Base-by-base conservation (phyloP, 2,113 vertebrate species). In the Ciconia boyciana region DNA sequence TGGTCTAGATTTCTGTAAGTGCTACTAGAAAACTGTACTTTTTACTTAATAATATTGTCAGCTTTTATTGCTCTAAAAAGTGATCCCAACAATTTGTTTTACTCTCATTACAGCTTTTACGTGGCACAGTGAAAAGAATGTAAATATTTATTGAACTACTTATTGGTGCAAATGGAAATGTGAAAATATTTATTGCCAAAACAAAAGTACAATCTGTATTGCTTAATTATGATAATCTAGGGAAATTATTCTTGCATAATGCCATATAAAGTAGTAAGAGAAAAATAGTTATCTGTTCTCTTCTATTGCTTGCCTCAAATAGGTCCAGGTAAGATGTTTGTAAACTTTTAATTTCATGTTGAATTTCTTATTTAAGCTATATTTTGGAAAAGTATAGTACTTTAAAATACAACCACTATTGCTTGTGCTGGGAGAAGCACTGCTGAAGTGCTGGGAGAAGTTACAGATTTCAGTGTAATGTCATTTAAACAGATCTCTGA, bases 151-250 rank as follows among this genome's bases (percentile, higher is more conserved):
- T 90, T 76, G 44, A 89, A 41, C 57, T 77, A 48, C 65, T 87
- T 89, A 72, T 57, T 68, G 65, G 78, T 94, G 48, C n/a, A 70
- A 46, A 93, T 94, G 78, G 41, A 95, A 94, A 95, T 64, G 48
- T 75, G 64, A 88, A 93, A 93, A 89, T 87, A 95, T 88, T 85
- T 95, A 92, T 93, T 92, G 62, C 32, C 95, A 66, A 91, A 96
- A 91, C 29, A 72, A 91, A 93, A 95, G 62, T 74, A 77, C 22
- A 25, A 80, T 87, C 80, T 90, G 10, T 69, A 66, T 87, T 91
- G 57, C 66, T 93, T 93, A 77, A 94, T 94, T 92, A 84, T 87
- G 74, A 70, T 94, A 95, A 93, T 91, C 54, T 72, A 89, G 70
- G 57, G 36, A 91, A 92, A 94, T 72, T 81, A 34, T 77, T 96